Percentiles rank a stretch among this genome's conserved stretches.
Evolutionary conservation across 2,888 invertebrate species (phyloP).

Genomic region (Rhingia rostrata): DNA sequence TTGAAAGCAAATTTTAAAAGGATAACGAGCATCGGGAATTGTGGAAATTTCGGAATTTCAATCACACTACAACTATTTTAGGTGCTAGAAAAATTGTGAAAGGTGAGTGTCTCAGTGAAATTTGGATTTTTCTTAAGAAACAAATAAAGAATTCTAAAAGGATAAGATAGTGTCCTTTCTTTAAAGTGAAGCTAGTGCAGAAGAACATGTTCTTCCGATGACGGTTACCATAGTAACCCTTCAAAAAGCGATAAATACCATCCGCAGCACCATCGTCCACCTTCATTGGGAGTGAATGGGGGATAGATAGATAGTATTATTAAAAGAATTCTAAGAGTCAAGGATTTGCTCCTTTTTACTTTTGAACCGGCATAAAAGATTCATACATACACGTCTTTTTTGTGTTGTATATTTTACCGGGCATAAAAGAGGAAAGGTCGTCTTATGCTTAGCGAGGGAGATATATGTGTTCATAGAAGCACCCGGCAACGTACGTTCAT

Average conservation of each 20-base stretch:
- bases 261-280: neutral
- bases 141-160: conserved; percentile 20
- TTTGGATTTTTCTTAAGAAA: conserved; percentile 33
- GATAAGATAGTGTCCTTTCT: conserved; percentile 16
- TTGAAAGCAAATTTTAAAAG: conserved; percentile 43
- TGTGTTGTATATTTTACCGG: conserved; percentile 30
- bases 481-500: conserved; percentile 42
- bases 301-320: conserved; percentile 17
- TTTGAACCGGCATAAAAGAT: conserved; percentile 66
- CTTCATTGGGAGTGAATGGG: conserved; percentile 4
- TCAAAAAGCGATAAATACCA: conserved; percentile 14
- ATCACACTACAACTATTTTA: conserved; percentile 33
- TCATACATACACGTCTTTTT: conserved; percentile 44
- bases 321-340: conserved; percentile 35
- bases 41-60: conserved; percentile 55
- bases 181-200: neutral
- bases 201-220: conserved; percentile 12
- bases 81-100: conserved; percentile 65
- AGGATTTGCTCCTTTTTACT: conserved; percentile 34
- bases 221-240: conserved; percentile 53
- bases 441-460: conserved; percentile 53
- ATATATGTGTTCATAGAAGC: conserved; percentile 45
- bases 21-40: conserved; percentile 63
- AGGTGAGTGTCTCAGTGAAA: conserved; percentile 66
- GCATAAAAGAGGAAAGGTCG: conserved; percentile 62